Conservation (phyloP, 1,140 invertebrate genomes). For the Bombus vancouverensis region DNA sequence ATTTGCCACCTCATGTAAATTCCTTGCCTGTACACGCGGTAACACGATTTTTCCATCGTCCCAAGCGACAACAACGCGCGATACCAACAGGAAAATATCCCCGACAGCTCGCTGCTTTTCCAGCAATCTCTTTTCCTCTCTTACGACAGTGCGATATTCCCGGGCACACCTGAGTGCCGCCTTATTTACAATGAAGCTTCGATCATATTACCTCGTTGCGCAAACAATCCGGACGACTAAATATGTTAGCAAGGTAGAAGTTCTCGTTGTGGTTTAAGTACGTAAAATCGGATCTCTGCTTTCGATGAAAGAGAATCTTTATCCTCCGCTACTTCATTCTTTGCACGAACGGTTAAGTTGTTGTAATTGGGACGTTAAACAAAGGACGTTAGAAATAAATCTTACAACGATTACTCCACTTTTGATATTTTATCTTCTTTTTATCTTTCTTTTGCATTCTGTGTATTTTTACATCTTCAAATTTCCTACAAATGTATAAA, state of each 20-base stretch:
- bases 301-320: neutral
- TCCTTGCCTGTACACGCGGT: slow-evolving; percentile 34
- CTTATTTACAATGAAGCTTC: slow-evolving; percentile 19
- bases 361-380: neutral
- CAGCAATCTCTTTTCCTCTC: neutral
- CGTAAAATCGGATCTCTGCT: neutral
- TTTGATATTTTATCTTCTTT: no score
- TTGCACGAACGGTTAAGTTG: neutral
- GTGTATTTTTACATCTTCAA: no score
- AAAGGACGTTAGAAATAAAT: neutral
- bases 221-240: neutral
- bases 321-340: neutral
- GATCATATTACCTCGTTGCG: slow-evolving; percentile 8
- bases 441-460: no score
- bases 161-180: neutral
- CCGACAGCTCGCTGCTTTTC: slow-evolving; percentile 14
- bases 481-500: no score
- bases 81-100: slow-evolving; percentile 41
- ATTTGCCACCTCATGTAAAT: slow-evolving; percentile 50
- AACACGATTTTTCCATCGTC: slow-evolving; percentile 52
- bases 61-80: slow-evolving; percentile 32
- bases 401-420: no score
- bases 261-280: neutral
- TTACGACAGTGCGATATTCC: neutral
- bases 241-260: neutral